Conservation (phyloP, 2,888 invertebrate species). For the Heteropelma amictum region DNA sequence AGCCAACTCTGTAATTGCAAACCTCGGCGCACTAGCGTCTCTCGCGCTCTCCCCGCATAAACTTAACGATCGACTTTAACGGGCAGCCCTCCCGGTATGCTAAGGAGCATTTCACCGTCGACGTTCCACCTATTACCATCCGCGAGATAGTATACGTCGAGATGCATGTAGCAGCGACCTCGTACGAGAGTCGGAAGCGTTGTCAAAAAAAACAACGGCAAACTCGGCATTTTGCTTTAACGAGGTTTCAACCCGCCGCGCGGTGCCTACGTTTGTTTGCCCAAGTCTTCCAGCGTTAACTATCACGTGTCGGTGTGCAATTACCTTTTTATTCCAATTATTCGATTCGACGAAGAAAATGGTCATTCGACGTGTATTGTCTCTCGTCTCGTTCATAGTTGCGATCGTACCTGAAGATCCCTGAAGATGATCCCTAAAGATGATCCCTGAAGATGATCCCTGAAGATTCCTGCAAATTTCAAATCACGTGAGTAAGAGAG, state of each 20-base stretch:
- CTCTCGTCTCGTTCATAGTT: too few species aligned
- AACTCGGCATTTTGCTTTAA: conserved; percentile 9
- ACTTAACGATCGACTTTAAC: conserved; percentile 75
- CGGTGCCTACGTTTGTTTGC: too few species aligned
- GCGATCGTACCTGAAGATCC: too few species aligned
- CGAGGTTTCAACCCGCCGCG: neutral
- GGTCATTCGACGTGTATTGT: too few species aligned
- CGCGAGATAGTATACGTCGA: conserved; percentile 5
- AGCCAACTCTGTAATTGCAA: conserved; percentile 73
- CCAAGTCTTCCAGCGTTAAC: too few species aligned
- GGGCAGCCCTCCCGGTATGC: conserved; percentile 70
- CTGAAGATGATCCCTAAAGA: too few species aligned
- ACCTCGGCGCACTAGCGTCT: conserved; percentile 63
- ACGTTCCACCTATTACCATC: conserved; percentile 28
- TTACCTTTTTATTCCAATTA: too few species aligned
- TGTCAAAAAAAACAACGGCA: neutral
- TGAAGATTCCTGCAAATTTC: neutral
- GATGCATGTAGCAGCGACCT: conserved; percentile 1
- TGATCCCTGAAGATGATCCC: neutral
- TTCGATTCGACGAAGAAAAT: too few species aligned
- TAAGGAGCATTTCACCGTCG: conserved; percentile 59
- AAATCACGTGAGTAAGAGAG: conserved; percentile 39
- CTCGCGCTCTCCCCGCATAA: conserved; percentile 74
- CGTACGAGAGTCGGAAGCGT: neutral
- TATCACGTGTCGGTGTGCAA: too few species aligned